Evolutionary conservation across 1,140 invertebrate genomes (phyloP).

Genomic region (Philotrypesis tridentata): DNA sequence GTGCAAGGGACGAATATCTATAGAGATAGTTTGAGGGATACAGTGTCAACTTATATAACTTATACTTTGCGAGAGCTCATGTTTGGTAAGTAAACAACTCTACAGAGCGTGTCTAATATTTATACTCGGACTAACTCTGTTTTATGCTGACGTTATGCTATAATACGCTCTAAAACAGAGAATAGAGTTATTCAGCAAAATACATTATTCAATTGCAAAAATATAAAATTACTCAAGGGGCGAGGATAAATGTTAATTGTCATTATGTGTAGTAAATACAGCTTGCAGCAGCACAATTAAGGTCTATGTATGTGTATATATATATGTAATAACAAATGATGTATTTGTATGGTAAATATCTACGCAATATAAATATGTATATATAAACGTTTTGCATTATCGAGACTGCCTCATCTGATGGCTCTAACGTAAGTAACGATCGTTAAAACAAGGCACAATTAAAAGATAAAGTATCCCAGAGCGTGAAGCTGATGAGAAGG

Average conservation of each 20-base stretch:
- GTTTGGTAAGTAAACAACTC: background rate
- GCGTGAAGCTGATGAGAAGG: background rate
- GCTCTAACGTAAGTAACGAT: background rate
- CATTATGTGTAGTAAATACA: background rate
- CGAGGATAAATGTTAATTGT: background rate
- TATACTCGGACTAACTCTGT: background rate
- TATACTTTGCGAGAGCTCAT: background rate
- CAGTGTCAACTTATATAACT: background rate
- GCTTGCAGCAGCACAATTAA: background rate
- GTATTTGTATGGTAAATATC: background rate
- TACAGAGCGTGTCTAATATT: background rate
- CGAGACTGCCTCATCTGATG: background rate
- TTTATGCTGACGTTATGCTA: background rate
- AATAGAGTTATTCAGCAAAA: background rate
- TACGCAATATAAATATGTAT: background rate
- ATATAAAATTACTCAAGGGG: background rate
- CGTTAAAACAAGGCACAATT: background rate
- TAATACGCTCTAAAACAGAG: conserved; percentile 7
- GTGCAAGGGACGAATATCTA: background rate
- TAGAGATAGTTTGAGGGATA: background rate
- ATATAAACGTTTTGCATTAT: background rate
- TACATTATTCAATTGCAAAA: background rate
- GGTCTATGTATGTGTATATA: too few relatives aligned
- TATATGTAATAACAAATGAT: too few relatives aligned
- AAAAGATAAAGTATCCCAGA: background rate